Evolutionary conservation across 1,140 invertebrate genomes (phyloP), one percentile per base, ranked within the genome.

Genomic region (Polyergus mexicanus): DNA sequence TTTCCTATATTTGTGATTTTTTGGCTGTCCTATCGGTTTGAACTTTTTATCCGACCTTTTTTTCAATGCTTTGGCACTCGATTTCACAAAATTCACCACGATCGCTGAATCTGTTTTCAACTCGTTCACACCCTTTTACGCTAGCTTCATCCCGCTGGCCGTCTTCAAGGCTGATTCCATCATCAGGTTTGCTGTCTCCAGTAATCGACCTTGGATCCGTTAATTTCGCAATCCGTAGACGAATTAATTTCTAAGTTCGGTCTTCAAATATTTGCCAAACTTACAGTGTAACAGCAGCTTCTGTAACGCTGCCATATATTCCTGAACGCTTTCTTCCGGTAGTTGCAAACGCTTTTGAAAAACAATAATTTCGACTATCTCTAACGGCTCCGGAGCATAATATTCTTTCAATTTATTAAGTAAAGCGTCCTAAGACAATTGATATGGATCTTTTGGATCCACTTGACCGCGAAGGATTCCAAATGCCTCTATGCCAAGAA

Each of bases 161-260:
- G 16, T 60, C 11, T 81, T 54, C 7, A 58, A 5, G 3, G 54
- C 66, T 32, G 19, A 38, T 13, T 74, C 28, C 56, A 38, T 66
- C 2, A 51, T 87, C 44, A 51, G 44, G 1, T 63, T 56, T 2
- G 11, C 38, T 4, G 41, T 51, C 22, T 66, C 28, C 35, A 28
- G 25, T 28, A 28, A 28, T 28, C 25, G 25, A 28, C 25, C 25
- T 65, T 86, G 88, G 3, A 85, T 88, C 58, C 51, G 41, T 7
- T 85, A 44, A 32, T 60, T 87, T 1, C 11, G 0, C 7, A 91
- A 28, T 4, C 87, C 89, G 78, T 85, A 91, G 0, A 91, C 89
- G 16, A 91, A 90, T 62, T 91, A 86, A 75, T 91, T 90, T 10
- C 89, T 13, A 11, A 91, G 28, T 8, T 86, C 89, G 0, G 69